These are phyloP conservation scores for Pogonocichla stellata DNA, from an alignment of 2,113 vertebrate genomes.

Conservation along the genomic window DNA sequence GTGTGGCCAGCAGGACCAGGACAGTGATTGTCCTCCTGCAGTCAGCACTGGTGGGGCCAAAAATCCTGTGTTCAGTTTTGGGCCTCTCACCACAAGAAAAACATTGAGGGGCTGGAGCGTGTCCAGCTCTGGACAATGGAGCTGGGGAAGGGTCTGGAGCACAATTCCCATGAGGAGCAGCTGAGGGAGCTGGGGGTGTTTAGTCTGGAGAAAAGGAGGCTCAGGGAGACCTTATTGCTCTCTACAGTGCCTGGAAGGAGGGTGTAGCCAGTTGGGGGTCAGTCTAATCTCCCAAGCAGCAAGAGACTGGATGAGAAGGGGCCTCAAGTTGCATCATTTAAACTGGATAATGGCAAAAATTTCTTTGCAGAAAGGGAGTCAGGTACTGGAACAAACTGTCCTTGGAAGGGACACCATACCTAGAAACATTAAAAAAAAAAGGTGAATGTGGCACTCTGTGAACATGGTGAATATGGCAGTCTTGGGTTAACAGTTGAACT, in stretches of 20 bases:
- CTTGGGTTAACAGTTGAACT: neutral
- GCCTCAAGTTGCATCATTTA: neutral
- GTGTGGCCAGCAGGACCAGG: neutral
- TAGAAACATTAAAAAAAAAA: neutral
- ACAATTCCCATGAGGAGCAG: fast-evolving
- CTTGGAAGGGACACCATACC: neutral
- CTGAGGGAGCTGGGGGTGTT: neutral
- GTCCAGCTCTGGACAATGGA: fast-evolving
- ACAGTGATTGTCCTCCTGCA: neutral
- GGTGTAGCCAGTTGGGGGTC: fast-evolving
- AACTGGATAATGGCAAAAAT: neutral
- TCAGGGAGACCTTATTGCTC: neutral
- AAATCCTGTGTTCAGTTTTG: neutral
- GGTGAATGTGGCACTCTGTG: neutral
- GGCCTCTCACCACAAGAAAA: neutral
- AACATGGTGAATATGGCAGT: neutral
- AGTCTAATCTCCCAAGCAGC: neutral
- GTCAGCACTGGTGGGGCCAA: fast-evolving
- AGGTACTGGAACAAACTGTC: neutral
- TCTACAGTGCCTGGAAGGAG: neutral
- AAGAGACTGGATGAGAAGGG: neutral
- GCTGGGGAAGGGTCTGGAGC: neutral
- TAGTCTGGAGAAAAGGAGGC: neutral
- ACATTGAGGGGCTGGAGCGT: fast-evolving
- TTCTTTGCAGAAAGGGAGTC: fast-evolving